Percentiles rank a stretch among this genome's conserved stretches.
phyloP scores from a whole-genome alignment of 2,797 vertebrate species.

The Chaunax sp. region DNA sequence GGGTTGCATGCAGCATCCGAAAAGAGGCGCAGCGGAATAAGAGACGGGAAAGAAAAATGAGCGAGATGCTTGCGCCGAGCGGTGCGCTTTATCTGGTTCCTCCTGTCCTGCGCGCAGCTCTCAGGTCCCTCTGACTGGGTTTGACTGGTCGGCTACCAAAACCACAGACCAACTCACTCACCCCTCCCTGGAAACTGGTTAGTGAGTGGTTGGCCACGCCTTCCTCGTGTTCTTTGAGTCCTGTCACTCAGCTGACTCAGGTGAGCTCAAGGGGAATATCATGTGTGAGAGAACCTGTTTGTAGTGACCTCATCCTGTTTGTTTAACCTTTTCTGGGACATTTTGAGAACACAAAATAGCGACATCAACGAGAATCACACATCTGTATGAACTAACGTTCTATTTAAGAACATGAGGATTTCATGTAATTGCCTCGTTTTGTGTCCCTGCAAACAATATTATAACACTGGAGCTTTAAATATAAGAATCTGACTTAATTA shows the following conservation, averaged over 20 bases:
- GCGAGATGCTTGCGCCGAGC: constrained; percentile 47
- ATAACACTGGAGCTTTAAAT: not conserved
- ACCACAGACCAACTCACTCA: constrained; percentile 47
- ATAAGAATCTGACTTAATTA: not conserved
- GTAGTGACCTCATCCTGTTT: not conserved
- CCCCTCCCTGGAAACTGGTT: constrained; percentile 57
- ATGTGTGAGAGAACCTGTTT: not conserved
- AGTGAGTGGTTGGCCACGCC: constrained; percentile 74
- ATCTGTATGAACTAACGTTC: not conserved
- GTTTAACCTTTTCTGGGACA: not conserved
- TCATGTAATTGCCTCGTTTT: too few species aligned
- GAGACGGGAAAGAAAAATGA: constrained; percentile 21
- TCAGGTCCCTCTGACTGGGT: constrained; percentile 51
- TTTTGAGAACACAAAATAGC: too few species aligned
- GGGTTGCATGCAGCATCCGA: constrained; percentile 77
- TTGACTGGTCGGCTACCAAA: constrained; percentile 26
- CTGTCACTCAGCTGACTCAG: constrained; percentile 19
- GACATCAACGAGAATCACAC: too few species aligned
- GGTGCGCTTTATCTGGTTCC: constrained; percentile 50
- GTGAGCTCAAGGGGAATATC: constrained; percentile 2
- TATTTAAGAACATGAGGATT: not conserved
- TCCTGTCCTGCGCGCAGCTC: constrained; percentile 45
- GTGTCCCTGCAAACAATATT: not conserved
- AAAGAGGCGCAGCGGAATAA: constrained; percentile 18
- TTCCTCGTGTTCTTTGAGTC: constrained; percentile 44